phyloP scores from a whole-genome alignment of 2,113 vertebrate species.

The Nannobrachium achirus region DNA sequence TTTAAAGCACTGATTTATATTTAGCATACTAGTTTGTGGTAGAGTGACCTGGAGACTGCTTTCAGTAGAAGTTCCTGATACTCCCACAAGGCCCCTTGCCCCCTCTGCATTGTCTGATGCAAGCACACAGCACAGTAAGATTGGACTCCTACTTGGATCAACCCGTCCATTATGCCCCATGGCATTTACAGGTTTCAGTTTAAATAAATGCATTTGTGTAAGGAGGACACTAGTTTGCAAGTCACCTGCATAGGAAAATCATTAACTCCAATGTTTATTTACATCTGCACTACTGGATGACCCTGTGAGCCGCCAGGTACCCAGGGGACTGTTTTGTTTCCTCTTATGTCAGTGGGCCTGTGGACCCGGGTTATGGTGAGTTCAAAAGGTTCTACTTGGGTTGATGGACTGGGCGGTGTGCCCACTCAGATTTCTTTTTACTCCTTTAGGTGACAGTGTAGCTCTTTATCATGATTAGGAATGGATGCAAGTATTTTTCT shows the following conservation, averaged over 20 bases:
- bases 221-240: background rate
- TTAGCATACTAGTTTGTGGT: too few species aligned
- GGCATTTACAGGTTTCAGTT: too few species aligned
- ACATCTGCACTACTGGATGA: background rate
- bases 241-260: too few species aligned
- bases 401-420: background rate
- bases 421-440: too few species aligned
- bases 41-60: too few species aligned
- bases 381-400: background rate
- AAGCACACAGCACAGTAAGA: slow-evolving; percentile 18
- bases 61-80: too few species aligned
- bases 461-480: too few species aligned
- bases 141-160: slow-evolving; percentile 12
- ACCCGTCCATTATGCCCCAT: background rate
- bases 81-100: background rate
- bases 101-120: background rate
- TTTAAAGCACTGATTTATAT: too few species aligned
- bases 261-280: too few species aligned
- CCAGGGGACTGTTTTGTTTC: background rate
- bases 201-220: background rate
- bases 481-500: too few species aligned
- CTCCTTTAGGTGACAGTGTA: too few species aligned
- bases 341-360: slow-evolving; percentile 6
- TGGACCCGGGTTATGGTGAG: background rate
- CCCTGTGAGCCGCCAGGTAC: background rate